A percentile compares a stretch with the other conserved stretches of the same genome.
These are phyloP conservation scores for Protomyctophum bolini DNA, from an alignment of 2,113 vertebrate species.

Conservation along the genomic window DNA sequence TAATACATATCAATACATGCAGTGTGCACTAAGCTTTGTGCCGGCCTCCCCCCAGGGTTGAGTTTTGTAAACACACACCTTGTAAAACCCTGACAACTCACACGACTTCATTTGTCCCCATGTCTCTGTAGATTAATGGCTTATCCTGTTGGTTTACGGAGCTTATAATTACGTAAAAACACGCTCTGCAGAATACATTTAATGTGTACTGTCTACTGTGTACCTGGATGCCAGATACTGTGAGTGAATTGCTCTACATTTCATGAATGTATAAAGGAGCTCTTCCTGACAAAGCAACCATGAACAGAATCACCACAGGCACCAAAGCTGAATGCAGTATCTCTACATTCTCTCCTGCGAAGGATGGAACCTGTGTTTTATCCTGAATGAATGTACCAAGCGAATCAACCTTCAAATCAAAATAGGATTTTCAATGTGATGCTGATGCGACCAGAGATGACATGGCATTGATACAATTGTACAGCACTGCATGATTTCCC, in stretches of 20 bases:
- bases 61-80: constrained; percentile 43
- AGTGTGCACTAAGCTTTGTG: neutral
- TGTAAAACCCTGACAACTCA: constrained; percentile 54
- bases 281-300: constrained; percentile 10
- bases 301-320: constrained; percentile 19
- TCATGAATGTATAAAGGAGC: neutral
- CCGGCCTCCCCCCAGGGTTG: too few species aligned
- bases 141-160: constrained; percentile 70
- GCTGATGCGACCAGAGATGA: neutral
- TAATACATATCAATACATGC: neutral
- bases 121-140: constrained; percentile 71
- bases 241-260: constrained; percentile 24
- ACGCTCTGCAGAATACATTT: constrained; percentile 46
- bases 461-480: constrained; percentile 20
- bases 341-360: constrained; percentile 2
- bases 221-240: constrained; percentile 44
- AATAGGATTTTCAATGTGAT: constrained; percentile 11
- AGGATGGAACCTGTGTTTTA: constrained; percentile 2
- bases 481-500: constrained; percentile 46
- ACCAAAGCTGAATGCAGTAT: constrained; percentile 6
- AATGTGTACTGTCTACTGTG: constrained; percentile 16
- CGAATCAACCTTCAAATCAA: constrained; percentile 35
- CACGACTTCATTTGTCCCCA: constrained; percentile 61
- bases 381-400: constrained; percentile 6
- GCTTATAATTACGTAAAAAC: constrained; percentile 68